phyloP scores from a whole-genome alignment of 2,797 vertebrate species.

The Alouatta caraya region DNA sequence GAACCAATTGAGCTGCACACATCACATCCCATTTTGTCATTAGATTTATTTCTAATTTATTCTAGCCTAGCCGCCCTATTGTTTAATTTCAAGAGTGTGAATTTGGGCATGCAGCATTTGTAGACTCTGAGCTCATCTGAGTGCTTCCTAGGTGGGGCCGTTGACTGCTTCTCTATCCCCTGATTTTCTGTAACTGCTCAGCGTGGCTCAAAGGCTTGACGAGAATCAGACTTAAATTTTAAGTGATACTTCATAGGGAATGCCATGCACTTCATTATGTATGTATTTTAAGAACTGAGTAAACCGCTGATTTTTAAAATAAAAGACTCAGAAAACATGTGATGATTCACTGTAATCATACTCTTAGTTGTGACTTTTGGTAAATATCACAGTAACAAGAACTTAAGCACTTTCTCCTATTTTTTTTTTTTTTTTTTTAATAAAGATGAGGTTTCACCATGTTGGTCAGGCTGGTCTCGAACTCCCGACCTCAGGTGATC shows the following conservation, averaged over 20 bases:
- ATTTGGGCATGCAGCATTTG: neutral
- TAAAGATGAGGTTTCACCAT: no score
- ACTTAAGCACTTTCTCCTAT: neutral
- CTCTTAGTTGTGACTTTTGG: neutral
- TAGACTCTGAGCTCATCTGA: fast-evolving
- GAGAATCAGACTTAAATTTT: neutral
- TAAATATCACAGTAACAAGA: neutral
- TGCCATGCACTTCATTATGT: neutral
- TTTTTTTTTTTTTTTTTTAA: no score
- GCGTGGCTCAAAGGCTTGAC: neutral
- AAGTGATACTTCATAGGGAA: neutral
- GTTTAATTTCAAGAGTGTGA: neutral
- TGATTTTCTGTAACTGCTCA: neutral
- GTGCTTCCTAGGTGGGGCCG: fast-evolving
- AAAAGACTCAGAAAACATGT: neutral
- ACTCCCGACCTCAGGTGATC: no score
- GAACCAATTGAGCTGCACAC: no score
- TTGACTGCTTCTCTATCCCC: neutral
- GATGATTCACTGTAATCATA: neutral
- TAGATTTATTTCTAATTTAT: neutral
- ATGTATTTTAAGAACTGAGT: neutral
- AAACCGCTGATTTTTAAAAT: neutral
- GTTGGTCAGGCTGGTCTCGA: no score
- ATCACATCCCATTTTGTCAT: neutral
- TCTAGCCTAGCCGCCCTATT: neutral